Evolutionary conservation across 2,888 invertebrate genomes (phyloP).

Genomic region (Halictus ligatus): DNA sequence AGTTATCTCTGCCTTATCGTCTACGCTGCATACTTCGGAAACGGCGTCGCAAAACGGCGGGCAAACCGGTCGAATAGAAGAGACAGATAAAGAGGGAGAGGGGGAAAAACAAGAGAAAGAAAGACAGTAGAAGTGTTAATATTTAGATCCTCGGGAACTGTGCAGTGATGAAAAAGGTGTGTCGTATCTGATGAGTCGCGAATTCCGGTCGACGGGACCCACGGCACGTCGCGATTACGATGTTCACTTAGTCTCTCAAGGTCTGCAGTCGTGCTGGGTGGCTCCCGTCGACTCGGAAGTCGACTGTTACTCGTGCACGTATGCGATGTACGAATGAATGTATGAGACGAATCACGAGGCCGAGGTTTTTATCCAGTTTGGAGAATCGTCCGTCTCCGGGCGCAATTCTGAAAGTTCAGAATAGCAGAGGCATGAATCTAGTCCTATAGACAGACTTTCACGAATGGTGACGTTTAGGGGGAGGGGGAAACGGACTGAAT

Average conservation of each 20-base stretch:
- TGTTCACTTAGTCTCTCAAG: conserved; percentile 53
- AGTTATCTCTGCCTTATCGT: too few relatives aligned
- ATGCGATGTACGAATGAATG: neutral
- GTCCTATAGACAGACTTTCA: conserved; percentile 39
- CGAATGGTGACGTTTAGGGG: neutral
- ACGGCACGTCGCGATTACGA: conserved; percentile 40
- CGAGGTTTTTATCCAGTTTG: conserved; percentile 14
- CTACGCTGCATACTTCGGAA: too few relatives aligned
- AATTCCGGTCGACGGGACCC: conserved; percentile 60
- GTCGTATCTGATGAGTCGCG: conserved; percentile 24
- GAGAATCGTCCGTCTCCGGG: conserved; percentile 33
- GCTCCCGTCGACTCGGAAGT: conserved; percentile 46
- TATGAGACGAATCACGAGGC: neutral
- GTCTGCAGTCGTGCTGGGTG: conserved; percentile 37
- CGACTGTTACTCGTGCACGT: conserved; percentile 3
- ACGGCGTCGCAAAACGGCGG: too few relatives aligned
- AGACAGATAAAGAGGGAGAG: neutral
- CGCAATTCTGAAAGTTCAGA: conserved; percentile 37
- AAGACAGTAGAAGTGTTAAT: neutral
- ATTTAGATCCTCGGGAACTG: conserved; percentile 40
- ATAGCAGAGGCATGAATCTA: conserved; percentile 57
- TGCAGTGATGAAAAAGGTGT: conserved; percentile 29
- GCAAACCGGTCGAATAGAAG: too few relatives aligned
- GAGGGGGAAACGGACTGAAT: conserved; percentile 1
- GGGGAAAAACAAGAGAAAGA: neutral